phyloP scores from a whole-genome alignment of 2,888 invertebrate species.

The Sinohyriopsis cumingii region DNA sequence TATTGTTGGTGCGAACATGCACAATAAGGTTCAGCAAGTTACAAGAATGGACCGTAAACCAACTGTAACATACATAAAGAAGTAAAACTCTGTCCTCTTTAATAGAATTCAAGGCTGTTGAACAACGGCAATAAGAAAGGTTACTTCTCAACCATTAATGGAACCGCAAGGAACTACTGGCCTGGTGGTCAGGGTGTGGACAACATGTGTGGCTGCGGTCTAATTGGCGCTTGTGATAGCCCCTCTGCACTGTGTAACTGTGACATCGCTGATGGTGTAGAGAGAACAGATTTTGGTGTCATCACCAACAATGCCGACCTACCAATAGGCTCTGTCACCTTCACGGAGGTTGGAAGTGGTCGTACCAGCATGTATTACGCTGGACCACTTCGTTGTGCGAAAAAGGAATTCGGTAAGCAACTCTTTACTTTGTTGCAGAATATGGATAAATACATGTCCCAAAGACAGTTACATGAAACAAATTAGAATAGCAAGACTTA shows the following conservation, averaged over 20 bases:
- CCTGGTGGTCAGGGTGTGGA: slow-evolving; percentile 40
- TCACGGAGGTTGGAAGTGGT: slow-evolving; percentile 29
- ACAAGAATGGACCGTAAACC: too few species aligned
- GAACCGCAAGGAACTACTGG: slow-evolving; percentile 30
- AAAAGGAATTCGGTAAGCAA: slow-evolving; percentile 56
- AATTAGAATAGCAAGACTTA: too few species aligned
- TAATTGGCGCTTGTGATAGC: slow-evolving; percentile 45
- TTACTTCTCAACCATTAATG: slow-evolving; percentile 19
- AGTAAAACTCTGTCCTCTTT: background rate
- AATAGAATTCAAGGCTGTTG: slow-evolving; percentile 29
- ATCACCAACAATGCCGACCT: slow-evolving; percentile 49
- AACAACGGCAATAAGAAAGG: slow-evolving; percentile 32
- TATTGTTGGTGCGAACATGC: too few species aligned
- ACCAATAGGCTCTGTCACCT: slow-evolving; percentile 47
- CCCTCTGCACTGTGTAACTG: slow-evolving; percentile 53
- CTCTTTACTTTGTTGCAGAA: background rate
- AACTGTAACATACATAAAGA: too few species aligned
- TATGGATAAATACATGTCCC: too few species aligned
- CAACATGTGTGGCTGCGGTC: slow-evolving; percentile 56
- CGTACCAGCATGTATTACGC: slow-evolving; percentile 19
- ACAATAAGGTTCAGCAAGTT: too few species aligned
- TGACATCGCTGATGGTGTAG: slow-evolving; percentile 48
- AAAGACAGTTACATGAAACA: too few species aligned
- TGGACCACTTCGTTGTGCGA: slow-evolving; percentile 52
- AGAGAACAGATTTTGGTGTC: slow-evolving; percentile 54